Evolutionary conservation across 2,797 vertebrate species (phyloP), one percentile per base, ranked within the genome.

Genomic region (Eulemur mongoz): DNA sequence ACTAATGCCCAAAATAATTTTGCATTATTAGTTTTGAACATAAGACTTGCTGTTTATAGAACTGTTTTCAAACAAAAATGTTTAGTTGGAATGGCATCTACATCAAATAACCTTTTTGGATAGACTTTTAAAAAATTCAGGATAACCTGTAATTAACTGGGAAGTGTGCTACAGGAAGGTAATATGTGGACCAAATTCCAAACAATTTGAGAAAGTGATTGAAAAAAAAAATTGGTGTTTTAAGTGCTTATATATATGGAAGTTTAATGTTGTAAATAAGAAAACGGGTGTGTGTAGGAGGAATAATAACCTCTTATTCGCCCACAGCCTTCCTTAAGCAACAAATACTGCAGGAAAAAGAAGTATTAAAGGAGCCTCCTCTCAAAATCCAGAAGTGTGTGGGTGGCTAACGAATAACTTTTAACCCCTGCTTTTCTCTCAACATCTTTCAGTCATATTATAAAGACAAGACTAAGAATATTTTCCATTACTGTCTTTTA

Each of bases 231-330:
- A 35, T 86, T 96, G 59, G 79, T 72, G 32, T 76, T 92, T 93
- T 93, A 97, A 90, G 61, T 94, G 91, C 95, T 93, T 94, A 83
- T 72, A 54, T 88, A 89, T 76, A 57, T 94, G 73, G 79, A 95
- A 67, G 94, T 90, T 94, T 88, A 96, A 88, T 91, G 72, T 67
- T 0, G 61, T 72, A 96, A 97, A 38, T 94, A 97, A 4, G 18
- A 97, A 84, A 96, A 90, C 7, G 52, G 65, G 70, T 94, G 25
- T 84, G 32, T 85, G 92, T 2, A 1, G 96, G 93, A 91, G 96
- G 78, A 70, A 83, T 83, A 97, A 97, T 91, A 52, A 96, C 73
- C 69, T 97, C 91, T 97, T 96, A 94, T 92, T 89, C 94, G 94
- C 80, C 94, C 75, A 76, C 84, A 79, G 86, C 72, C 65, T 90